phyloP scores from a whole-genome alignment of 2,113 vertebrate genomes.

The Dasyurus viverrinus region DNA sequence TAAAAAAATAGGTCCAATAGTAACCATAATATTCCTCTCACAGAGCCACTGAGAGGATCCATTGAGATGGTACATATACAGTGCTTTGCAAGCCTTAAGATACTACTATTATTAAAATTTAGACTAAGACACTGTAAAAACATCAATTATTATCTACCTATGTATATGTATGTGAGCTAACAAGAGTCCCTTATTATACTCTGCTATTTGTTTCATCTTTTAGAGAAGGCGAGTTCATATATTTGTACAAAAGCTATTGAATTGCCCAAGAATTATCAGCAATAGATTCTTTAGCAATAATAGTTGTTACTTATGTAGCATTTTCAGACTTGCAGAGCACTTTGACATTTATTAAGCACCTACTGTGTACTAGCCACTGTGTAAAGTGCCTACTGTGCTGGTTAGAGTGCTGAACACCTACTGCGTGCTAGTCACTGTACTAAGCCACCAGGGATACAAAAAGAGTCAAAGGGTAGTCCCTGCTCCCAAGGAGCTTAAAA shows the following conservation, averaged over 20 bases:
- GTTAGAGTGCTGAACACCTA: too few species aligned
- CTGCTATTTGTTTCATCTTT: conserved; percentile 37
- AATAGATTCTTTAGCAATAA: not conserved
- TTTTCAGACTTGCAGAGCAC: not conserved
- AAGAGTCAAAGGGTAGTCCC: not conserved
- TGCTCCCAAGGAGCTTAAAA: not conserved
- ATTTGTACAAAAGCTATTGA: conserved; percentile 45
- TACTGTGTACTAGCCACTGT: not conserved
- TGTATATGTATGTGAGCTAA: conserved; percentile 59
- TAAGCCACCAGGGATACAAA: not conserved
- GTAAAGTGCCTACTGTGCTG: too few species aligned
- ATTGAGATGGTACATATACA: not conserved
- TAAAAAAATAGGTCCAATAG: not conserved
- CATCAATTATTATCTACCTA: conserved; percentile 30
- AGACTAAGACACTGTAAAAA: not conserved
- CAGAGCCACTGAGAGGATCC: not conserved
- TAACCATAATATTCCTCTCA: not conserved
- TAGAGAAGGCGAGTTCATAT: conserved; percentile 31
- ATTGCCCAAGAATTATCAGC: conserved; percentile 11
- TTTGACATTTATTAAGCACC: not conserved
- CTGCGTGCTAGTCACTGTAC: too few species aligned
- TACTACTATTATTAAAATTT: not conserved
- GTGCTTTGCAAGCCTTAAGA: not conserved
- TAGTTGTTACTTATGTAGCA: not conserved
- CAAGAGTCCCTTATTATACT: conserved; percentile 28